Conservation (phyloP, 2,797 vertebrate genomes). For the Urosaurus nigricauda region DNA sequence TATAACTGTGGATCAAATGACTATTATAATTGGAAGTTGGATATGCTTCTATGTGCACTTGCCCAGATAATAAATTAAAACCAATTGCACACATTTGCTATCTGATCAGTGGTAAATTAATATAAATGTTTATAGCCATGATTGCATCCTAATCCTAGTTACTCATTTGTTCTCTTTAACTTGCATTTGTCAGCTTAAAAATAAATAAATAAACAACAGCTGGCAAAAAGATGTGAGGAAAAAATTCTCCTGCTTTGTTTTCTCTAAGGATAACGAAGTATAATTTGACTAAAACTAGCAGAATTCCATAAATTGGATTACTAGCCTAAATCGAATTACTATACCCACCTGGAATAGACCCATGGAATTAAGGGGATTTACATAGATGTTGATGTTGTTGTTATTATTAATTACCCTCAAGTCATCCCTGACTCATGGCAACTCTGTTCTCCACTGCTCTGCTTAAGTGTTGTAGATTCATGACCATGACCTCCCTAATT, state of each 20-base stretch:
- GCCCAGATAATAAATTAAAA: conserved; percentile 36
- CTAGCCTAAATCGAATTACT: no score
- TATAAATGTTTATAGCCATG: neutral
- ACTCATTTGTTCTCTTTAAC: conserved; percentile 28
- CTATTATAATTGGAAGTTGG: neutral
- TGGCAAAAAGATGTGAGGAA: no score
- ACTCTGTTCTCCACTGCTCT: no score
- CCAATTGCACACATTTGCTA: neutral
- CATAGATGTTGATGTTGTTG: no score
- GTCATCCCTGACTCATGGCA: no score
- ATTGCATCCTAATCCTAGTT: accelerated
- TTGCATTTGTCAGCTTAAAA: conserved; percentile 18
- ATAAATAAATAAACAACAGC: no score
- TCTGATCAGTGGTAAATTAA: conserved; percentile 32
- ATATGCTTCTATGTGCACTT: conserved; percentile 33
- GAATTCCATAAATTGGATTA: neutral
- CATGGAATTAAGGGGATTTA: no score
- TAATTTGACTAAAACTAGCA: neutral
- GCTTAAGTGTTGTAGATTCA: no score
- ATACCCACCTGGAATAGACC: no score
- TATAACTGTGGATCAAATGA: neutral
- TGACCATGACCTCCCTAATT: no score
- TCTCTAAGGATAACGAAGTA: neutral
- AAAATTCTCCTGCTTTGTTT: no score
- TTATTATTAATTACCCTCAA: no score